Base-by-base conservation (phyloP, 2,797 vertebrate genomes). In the Eulemur coronatus region DNA sequence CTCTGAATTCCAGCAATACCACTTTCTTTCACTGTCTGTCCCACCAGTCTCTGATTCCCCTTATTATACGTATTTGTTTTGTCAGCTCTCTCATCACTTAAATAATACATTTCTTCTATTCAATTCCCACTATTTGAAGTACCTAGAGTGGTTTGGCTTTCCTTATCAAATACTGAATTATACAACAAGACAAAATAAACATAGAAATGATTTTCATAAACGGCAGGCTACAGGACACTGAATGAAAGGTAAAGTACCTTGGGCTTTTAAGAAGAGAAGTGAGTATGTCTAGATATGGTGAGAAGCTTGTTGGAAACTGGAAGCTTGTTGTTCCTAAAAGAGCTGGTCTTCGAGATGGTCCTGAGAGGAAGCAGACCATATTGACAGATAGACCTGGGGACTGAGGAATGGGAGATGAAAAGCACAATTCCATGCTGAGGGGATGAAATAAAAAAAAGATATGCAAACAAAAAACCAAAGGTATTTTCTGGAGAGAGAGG, bases 191-290 rank as follows among this genome's bases (percentile, higher is more conserved):
- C 67, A 86, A 28, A 86, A 85, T 85, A 78, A 63, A 33, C 50
- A 61, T 35, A 90, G 50, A 70, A 26, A 57, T 89, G 17, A 73
- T 78, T 92, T 94, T 94, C 43, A n/a, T 63, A 48, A 92, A 84
- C 82, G 28, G 8, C 28, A 67, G 26, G 14, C 48, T 70, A 61
- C 75, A 38, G 59, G 41, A 73, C 13, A 72, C 14, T 82, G 22
- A 69, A 41, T 33, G 78, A 94, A 69, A 89, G 61, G 65, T 13
- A 78, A 33, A 46, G 4, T 13, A 4, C 22, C 30, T 70, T 80
- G 24, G 35, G 15, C 26, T 70, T 73, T 59, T 79, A 79, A 52
- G 55, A 76, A 5, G n/a, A 78, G 24, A 14, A 48, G 8, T 35
- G 24, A 57, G 17, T 65, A 33, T 87, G 18, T 72, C 61, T 78